Evolutionary conservation across 2,888 invertebrate genomes (phyloP).

Genomic region (Helicoverpa assulta): DNA sequence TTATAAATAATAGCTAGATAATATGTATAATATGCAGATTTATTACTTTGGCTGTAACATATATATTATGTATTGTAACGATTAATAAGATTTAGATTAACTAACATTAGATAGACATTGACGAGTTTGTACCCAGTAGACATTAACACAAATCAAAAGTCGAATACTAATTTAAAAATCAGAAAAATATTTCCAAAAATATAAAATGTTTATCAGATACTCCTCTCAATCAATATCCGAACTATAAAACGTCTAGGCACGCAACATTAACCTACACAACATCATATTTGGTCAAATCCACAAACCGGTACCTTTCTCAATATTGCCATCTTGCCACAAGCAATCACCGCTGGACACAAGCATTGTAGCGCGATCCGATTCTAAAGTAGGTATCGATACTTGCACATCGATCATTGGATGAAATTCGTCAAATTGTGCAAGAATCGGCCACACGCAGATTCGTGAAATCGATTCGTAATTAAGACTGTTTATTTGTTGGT

Average conservation of each 20-base stretch:
- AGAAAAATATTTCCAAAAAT: too few species aligned
- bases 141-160: too few species aligned
- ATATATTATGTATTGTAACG: too few species aligned
- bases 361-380: constrained; percentile 47
- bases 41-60: too few species aligned
- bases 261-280: background rate
- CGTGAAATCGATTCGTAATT: constrained; percentile 35
- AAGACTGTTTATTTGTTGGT: constrained; percentile 26
- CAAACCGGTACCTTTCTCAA: constrained; percentile 52
- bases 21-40: too few species aligned
- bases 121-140: too few species aligned
- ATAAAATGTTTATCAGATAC: too few species aligned
- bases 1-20: too few species aligned
- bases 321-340: constrained; percentile 32
- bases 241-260: background rate
- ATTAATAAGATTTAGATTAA: too few species aligned
- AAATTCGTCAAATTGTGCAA: constrained; percentile 48
- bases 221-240: too few species aligned
- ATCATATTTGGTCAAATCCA: constrained; percentile 41
- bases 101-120: too few species aligned
- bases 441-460: constrained; percentile 43
- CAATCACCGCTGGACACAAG: constrained; percentile 38
- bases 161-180: too few species aligned
- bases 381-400: constrained; percentile 43
- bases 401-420: constrained; percentile 53